Evolutionary conservation across 2,888 invertebrate genomes (phyloP), one percentile per base, ranked within the genome.

Genomic region (Acronicta psi): DNA sequence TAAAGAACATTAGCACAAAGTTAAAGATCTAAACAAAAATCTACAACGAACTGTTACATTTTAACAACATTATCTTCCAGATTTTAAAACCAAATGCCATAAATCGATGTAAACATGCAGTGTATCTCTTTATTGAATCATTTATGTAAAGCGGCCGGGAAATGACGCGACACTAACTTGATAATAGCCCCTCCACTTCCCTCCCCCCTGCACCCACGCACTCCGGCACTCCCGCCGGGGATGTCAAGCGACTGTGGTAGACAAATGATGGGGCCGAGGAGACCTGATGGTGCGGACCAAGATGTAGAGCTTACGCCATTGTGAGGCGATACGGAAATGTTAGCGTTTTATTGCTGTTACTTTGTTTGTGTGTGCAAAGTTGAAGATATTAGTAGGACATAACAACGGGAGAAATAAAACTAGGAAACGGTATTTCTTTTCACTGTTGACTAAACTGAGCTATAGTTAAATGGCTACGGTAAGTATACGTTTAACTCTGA

Each of bases 111-210:
- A 54, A 56, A 43, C 58, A 55, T 64, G 45, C 34, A 53, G 57
- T 62, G 66, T 62, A 71, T 76, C 69, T 63, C 59, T 73, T 85
- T 84, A 85, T 86, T 81, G 81, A 84, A 86, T 86, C 81, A 84
- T 81, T 86, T 86, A 89, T 89, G 87, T 86, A 85, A 87, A 89
- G 76, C 84, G 84, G 81, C 73, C 69, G 79, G 79, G 70, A 87
- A 90, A 90, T 89, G 90, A 88, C 79, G 81, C 85, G 85, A 69
- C 81, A 80, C 79, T 89, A 87, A 89, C 79, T 83, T 80, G 85
- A 87, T 89, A 87, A 87, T 79, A 81, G 77, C 72, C 64, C 73
- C 70, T 75, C 55, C 51, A 7, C 6, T 14, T 8, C 6, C 34
- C 44, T 41, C 59, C 23, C 50, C 36, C 23, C 25, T 11, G 7